These are phyloP conservation scores for Latrodectus hesperus DNA, from an alignment of 2,888 invertebrate genomes.

Conservation along the genomic window DNA sequence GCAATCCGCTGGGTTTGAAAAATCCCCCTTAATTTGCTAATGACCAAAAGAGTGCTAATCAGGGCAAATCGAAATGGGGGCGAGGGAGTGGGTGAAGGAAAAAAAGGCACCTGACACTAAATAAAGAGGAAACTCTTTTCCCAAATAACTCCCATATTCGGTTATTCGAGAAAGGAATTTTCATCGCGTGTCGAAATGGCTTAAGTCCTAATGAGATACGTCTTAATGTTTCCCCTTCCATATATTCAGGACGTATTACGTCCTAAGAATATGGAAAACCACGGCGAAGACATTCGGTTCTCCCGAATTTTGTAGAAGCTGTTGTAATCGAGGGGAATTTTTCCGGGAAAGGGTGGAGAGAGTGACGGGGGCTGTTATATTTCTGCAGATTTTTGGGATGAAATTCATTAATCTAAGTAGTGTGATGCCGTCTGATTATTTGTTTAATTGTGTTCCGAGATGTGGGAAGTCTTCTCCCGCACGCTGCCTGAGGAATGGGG, in stretches of 20 bases:
- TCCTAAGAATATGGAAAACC: background rate
- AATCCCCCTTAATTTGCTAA: conserved; percentile 67
- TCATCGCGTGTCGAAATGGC: conserved; percentile 8
- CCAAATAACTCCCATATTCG: conserved; percentile 41
- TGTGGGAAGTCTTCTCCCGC: background rate
- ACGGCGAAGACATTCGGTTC: background rate
- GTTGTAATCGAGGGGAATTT: background rate
- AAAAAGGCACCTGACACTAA: conserved; percentile 28
- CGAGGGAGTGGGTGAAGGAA: background rate
- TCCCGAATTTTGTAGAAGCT: background rate
- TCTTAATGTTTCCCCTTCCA: background rate
- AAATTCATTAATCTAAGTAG: conserved; percentile 2
- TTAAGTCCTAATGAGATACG: conserved; percentile 40
- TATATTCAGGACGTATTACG: background rate
- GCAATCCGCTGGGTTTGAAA: conserved; percentile 33
- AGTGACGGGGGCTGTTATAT: background rate
- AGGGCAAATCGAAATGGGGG: conserved; percentile 29
- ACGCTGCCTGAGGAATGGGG: background rate
- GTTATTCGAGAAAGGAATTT: background rate
- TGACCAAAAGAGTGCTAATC: conserved; percentile 68
- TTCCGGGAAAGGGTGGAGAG: background rate
- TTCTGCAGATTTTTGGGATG: background rate
- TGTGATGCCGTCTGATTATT: background rate
- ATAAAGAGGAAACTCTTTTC: conserved; percentile 43
- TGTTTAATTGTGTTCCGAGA: background rate